Percentiles rank a stretch among this genome's conserved stretches.
phyloP scores from a whole-genome alignment of 2,113 vertebrate genomes.

The Galeopterus variegatus region DNA sequence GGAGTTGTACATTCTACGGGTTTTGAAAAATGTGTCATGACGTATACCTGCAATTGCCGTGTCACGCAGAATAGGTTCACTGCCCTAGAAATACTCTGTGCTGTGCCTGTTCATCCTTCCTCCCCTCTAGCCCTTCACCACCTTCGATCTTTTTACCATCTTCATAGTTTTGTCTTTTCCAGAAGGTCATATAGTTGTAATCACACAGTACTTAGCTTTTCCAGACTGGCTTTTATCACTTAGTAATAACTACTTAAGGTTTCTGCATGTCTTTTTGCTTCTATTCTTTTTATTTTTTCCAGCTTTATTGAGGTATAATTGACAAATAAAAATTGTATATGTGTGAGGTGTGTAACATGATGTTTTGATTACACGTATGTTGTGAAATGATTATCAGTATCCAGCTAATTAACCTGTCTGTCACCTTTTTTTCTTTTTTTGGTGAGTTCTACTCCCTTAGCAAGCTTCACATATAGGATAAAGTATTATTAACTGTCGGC shows the following conservation, averaged over 20 bases:
- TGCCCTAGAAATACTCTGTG: not conserved
- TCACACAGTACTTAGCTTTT: not conserved
- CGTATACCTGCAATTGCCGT: not conserved
- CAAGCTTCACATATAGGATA: not conserved
- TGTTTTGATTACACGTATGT: not conserved
- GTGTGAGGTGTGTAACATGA: not conserved
- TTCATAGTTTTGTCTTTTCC: not conserved
- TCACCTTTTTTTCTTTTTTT: no score
- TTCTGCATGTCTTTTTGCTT: not conserved
- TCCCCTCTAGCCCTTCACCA: no score
- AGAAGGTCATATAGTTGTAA: not conserved
- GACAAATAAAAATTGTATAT: not conserved
- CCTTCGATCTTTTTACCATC: no score
- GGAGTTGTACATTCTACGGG: not conserved
- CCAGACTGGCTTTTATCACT: not conserved
- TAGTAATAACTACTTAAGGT: not conserved
- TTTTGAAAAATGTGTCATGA: not conserved
- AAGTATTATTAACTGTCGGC: not conserved
- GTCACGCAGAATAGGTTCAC: not conserved
- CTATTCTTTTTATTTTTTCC: not conserved
- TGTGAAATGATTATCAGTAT: not conserved
- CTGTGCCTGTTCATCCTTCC: not conserved
- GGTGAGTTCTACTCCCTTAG: not conserved
- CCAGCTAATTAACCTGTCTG: not conserved
- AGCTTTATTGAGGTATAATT: not conserved